Evolutionary conservation across 2,113 vertebrate genomes (phyloP), one percentile per base, ranked within the genome.

Genomic region (Colinus virginianus): DNA sequence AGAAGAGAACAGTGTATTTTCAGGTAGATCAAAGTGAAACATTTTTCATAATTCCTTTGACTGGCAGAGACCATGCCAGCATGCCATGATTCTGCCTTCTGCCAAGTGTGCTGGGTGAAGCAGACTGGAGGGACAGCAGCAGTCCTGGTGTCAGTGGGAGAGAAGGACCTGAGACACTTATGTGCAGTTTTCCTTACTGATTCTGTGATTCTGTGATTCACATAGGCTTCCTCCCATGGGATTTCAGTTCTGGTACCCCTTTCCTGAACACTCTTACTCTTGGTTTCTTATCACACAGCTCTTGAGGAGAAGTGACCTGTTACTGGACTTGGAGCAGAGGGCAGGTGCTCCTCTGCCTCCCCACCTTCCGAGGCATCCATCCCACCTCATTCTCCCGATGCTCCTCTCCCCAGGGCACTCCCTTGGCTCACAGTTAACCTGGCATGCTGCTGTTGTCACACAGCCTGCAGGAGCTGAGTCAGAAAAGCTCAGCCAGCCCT

Each of bases 1-100:
- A 93, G 87, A 90, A 49, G 83, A 85, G 71, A 93, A 72, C 45
- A 51, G 32, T 87, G 63, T 85, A 16, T 93, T 87, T 96, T 88
- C 84, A 81, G 49, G 38, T 36, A n/a, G 49, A 88, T 61, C 43
- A 82, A 93, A 96, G 63, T 78, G 76, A 95, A 95, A 79, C 71
- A 72, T 59, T 87, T 90, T 85, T 62, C 43, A 78, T 93, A 78
- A 90, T 81, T 77, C 51, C 38, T 84, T 32, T 46, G 53, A 87
- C 55, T 55, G 36, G 40, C 55, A 80, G 61, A 79, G 59, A 45
- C 25, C 16, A 32, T 94, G 85, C 28, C n/a, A 93, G 8, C 75
- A 61, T 2, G 0, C 13, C 77, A 75, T 36, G 51, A 28, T 55
- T 69, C 43, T 83, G n/a, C 53, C 59, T 70, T 53, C 53, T 55